Evolutionary conservation across 2,113 vertebrate genomes (phyloP), one percentile per base, ranked within the genome.

Genomic region (Bufo bufo): DNA sequence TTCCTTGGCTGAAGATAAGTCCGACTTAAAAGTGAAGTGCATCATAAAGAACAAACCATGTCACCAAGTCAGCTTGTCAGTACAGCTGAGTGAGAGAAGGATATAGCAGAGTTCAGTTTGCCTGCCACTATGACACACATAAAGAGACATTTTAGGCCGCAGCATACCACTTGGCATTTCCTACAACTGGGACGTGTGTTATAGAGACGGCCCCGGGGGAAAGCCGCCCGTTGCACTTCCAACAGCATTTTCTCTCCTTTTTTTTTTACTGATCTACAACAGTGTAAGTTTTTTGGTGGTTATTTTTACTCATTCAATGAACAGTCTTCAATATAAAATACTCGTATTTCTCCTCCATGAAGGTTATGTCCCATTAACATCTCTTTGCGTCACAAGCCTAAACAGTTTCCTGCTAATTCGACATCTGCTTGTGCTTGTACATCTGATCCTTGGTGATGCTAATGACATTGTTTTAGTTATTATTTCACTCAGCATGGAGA

Each of bases 321-420:
- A 56, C 5, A 72, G 50, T 66, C 33, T 83, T 77, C 61, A 84
- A n/a, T 74, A 12, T 80, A 52, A 81, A 82, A 61, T 61, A 82
- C 19, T 77, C 65, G 23, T 78, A 84, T 78, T 78, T 88, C 81
- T 78, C 20, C 16, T 52, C n/a, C 54, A 14, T 66, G 81, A 88
- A 88, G 87, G 87, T 89, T 78, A 84, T 69, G 87, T 89, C 71
- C 59, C 71, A 66, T 69, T 78, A 77, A 89, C 56, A 19, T 89
- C 84, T 84, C 61, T 66, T 78, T 89, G 72, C 82, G 87, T 89
- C 87, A 89, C 33, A 78, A 84, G 49, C 72, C 81, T 72, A 84
- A 81, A 77, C 23, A 65, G 66, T 75, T 87, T 82, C 66, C 17
- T 75, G 81, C 71, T 72, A 87, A 87, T 65, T 72, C 65, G n/a